Conservation (phyloP, 2,888 invertebrate genomes). For the Girardia tigrina region DNA sequence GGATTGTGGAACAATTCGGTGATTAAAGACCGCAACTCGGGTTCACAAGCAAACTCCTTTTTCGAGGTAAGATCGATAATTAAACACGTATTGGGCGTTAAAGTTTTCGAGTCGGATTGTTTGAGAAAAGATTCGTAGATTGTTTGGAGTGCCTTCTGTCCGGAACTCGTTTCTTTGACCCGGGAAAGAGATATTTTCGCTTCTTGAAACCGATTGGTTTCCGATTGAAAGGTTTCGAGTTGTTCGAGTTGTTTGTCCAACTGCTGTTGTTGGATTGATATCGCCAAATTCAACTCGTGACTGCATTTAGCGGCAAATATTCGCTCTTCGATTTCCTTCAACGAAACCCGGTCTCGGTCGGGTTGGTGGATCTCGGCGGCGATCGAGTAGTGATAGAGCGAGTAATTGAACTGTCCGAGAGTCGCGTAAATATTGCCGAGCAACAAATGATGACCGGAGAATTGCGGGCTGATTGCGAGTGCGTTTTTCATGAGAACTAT, state of each 20-base stretch:
- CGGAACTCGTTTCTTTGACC: neutral
- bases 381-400: neutral
- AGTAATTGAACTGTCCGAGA: constrained; percentile 29
- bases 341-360: neutral
- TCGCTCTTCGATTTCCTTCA: constrained; percentile 16
- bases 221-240: neutral
- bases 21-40: neutral
- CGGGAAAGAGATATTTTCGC: neutral
- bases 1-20: neutral
- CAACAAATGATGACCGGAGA: constrained; percentile 54
- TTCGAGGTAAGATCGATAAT: neutral
- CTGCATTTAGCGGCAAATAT: neutral
- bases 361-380: neutral
- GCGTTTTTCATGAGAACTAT: constrained; percentile 62
- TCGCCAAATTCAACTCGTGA: neutral
- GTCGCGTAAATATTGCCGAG: constrained; percentile 64
- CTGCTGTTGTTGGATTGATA: neutral
- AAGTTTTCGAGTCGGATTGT: neutral
- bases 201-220: constrained; percentile 5
- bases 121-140: neutral
- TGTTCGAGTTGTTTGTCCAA: neutral
- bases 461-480: constrained; percentile 59
- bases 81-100: neutral
- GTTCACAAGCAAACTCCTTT: neutral
- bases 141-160: neutral